A percentile compares a stretch with the other conserved stretches of the same genome.
Evolutionary conservation across 2,888 invertebrate genomes (phyloP).

Genomic region (Kuschelorhynchus macadamiae): DNA sequence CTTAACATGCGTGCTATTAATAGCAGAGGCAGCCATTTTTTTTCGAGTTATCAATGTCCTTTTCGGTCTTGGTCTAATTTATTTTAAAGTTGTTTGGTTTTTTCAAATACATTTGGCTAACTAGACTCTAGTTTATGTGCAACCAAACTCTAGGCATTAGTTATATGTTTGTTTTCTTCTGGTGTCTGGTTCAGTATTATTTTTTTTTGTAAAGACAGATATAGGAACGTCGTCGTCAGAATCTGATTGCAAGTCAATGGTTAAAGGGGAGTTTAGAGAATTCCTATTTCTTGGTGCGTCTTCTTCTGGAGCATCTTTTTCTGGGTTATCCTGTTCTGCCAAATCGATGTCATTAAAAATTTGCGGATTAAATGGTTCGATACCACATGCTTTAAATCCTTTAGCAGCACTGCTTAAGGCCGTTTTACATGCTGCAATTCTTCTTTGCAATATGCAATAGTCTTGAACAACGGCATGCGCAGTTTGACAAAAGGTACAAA

Average conservation of each 20-base stretch:
- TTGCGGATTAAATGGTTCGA: slow-evolving; percentile 4
- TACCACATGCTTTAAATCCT: slow-evolving; percentile 4
- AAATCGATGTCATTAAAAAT: slow-evolving; percentile 5
- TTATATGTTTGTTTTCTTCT: neutral
- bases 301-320: neutral
- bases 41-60: too few species aligned
- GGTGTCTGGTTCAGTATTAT: slow-evolving; percentile 7
- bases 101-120: too few species aligned
- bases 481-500: too few species aligned
- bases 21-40: too few species aligned
- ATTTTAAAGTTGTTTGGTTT: too few species aligned
- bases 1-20: too few species aligned
- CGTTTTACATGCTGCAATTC: too few species aligned
- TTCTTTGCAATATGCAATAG: too few species aligned
- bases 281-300: slow-evolving; percentile 2
- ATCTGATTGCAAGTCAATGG: slow-evolving; percentile 7
- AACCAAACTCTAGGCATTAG: neutral
- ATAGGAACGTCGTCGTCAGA: neutral
- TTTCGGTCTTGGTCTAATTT: too few species aligned
- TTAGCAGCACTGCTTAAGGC: neutral
- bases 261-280: slow-evolving; percentile 7
- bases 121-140: neutral
- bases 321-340: slow-evolving; percentile 1
- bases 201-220: slow-evolving; percentile 1
- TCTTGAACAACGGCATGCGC: too few species aligned